Evolutionary conservation across 2,888 invertebrate species (phyloP).

Genomic region (Chymomyza procnemis): DNA sequence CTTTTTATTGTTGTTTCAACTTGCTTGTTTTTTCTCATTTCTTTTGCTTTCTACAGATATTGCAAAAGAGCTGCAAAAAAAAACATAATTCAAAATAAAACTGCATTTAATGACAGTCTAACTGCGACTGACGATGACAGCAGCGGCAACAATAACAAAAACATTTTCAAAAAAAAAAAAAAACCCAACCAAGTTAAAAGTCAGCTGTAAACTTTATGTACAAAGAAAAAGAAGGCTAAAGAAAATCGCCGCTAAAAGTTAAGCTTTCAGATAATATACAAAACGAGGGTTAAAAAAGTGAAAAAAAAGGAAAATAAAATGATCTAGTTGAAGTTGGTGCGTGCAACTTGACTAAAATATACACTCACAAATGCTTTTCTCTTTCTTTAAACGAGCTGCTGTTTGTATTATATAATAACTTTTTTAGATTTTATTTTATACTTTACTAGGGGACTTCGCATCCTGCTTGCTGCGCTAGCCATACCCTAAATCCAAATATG

Average conservation of each 20-base stretch:
- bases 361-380: too few species aligned
- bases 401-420: too few species aligned
- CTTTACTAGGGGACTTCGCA: too few species aligned
- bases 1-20: constrained; percentile 13
- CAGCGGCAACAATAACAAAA: neutral
- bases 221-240: neutral
- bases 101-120: constrained; percentile 62
- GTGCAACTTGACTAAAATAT: too few species aligned
- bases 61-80: constrained; percentile 31
- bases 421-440: too few species aligned
- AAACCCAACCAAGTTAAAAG: constrained; percentile 31
- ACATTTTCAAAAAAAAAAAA: constrained; percentile 4
- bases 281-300: too few species aligned
- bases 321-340: too few species aligned
- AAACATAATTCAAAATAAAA: constrained; percentile 37
- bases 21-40: constrained; percentile 10
- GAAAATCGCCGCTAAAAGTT: constrained; percentile 25
- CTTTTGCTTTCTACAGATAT: constrained; percentile 52
- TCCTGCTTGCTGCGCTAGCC: too few species aligned
- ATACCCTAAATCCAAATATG: too few species aligned
- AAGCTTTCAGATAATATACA: neutral
- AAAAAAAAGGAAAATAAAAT: too few species aligned
- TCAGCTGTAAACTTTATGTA: constrained; percentile 30
- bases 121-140: constrained; percentile 19
- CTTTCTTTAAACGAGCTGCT: too few species aligned